phyloP scores from a whole-genome alignment of 2,888 invertebrate genomes.

The Calameuta filiformis region DNA sequence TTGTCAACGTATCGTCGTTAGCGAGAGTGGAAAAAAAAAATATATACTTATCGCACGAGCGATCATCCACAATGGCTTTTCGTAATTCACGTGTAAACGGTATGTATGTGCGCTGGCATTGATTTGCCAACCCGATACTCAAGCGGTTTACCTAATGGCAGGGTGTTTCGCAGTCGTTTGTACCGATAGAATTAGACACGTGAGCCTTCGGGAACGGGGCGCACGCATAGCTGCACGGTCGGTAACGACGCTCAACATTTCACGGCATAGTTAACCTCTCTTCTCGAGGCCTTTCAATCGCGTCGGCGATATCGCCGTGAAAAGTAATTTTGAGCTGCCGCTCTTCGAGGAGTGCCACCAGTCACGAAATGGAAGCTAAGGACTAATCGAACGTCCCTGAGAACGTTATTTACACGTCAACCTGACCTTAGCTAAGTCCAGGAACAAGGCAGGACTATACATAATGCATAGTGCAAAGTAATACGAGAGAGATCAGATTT shows the following conservation, averaged over 20 bases:
- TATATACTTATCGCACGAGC: not conserved
- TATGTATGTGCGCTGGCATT: not conserved
- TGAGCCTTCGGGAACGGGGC: not conserved
- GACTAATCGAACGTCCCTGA: not conserved
- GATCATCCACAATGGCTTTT: not conserved
- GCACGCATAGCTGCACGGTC: not conserved
- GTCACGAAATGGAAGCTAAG: not conserved
- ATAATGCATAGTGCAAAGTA: too few relatives aligned
- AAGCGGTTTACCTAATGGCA: not conserved
- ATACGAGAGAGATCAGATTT: too few relatives aligned
- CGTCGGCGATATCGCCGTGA: not conserved
- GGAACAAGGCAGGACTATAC: not conserved
- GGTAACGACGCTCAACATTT: not conserved
- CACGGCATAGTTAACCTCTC: not conserved
- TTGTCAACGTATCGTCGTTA: not conserved
- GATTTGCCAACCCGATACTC: not conserved
- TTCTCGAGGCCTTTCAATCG: not conserved
- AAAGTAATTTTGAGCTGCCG: not conserved
- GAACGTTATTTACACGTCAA: not conserved
- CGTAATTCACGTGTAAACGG: not conserved
- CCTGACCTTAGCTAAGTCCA: not conserved
- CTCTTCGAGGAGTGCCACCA: not conserved
- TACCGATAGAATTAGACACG: not conserved
- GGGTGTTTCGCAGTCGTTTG: not conserved
- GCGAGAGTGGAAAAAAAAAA: not conserved